phyloP scores from a whole-genome alignment of 2,888 invertebrate genomes.

The Conchocele bisecta region DNA sequence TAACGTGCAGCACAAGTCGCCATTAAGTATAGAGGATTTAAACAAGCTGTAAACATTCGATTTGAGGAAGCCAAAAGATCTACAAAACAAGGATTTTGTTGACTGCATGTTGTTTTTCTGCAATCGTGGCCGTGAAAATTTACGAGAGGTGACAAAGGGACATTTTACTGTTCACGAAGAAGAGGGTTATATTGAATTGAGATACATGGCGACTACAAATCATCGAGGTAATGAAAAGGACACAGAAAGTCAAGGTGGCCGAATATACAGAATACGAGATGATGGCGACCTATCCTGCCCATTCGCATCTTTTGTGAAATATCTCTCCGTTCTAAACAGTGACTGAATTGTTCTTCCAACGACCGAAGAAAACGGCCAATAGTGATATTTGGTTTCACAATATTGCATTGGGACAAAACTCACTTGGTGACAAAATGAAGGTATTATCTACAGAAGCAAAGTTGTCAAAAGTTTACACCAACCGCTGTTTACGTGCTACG shows the following conservation, averaged over 20 bases:
- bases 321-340: slow-evolving; percentile 23
- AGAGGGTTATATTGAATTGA: slow-evolving; percentile 17
- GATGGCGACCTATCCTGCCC: slow-evolving; percentile 19
- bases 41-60: slow-evolving; percentile 36
- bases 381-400: slow-evolving; percentile 36
- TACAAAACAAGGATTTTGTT: slow-evolving; percentile 44
- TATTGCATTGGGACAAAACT: slow-evolving; percentile 24
- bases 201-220: slow-evolving; percentile 34
- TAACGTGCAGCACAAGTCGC: slow-evolving; percentile 23
- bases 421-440: slow-evolving; percentile 39
- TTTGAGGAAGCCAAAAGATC: slow-evolving; percentile 14
- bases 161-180: slow-evolving; percentile 33
- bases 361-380: slow-evolving; percentile 13
- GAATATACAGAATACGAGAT: too few species aligned
- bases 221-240: slow-evolving; percentile 4
- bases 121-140: too few species aligned
- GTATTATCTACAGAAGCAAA: slow-evolving; percentile 15
- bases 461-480: slow-evolving; percentile 33
- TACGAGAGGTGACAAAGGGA: slow-evolving; percentile 25
- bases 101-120: slow-evolving; percentile 46
- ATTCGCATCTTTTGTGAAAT: slow-evolving; percentile 23
- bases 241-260: slow-evolving; percentile 31
- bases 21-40: slow-evolving; percentile 21
- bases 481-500: slow-evolving; percentile 43
- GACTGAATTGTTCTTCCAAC: slow-evolving; percentile 19